These are phyloP conservation scores for Amphiura filiformis DNA, from an alignment of 35 echinoderm and acorn worm genomes.

Conservation along the genomic window DNA sequence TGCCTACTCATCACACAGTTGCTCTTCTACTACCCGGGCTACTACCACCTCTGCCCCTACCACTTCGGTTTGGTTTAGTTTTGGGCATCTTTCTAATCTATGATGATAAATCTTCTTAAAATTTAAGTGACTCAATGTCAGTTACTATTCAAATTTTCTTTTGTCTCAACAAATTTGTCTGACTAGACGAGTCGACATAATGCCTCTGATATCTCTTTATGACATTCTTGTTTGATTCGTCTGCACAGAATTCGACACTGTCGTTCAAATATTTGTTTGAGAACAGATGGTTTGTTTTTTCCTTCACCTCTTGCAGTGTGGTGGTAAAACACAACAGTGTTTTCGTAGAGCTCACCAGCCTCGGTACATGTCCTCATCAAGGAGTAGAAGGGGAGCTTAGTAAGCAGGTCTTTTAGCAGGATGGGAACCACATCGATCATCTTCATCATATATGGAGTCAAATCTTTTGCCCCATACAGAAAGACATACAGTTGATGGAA, in stretches of 20 bases:
- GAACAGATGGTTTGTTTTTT: conserved; percentile 21
- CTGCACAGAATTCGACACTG: conserved; percentile 28
- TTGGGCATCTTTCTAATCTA: no score
- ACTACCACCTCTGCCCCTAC: no score
- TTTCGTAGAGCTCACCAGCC: conserved; percentile 33
- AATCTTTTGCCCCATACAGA: conserved; percentile 17
- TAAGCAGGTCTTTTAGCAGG: conserved; percentile 20
- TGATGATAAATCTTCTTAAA: no score
- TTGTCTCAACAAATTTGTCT: no score
- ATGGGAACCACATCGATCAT: conserved; percentile 35
- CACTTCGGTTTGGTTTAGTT: no score
- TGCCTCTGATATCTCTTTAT: not conserved
- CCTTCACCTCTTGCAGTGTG: conserved; percentile 38
- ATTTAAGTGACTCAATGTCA: no score
- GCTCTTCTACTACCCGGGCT: no score
- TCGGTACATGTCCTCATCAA: conserved; percentile 44
- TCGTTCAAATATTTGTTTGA: conserved; percentile 20
- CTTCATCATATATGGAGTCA: conserved; percentile 52
- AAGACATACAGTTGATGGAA: conserved; percentile 37
- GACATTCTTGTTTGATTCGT: conserved; percentile 12
- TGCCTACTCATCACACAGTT: no score
- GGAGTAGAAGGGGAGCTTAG: conserved; percentile 39
- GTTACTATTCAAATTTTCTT: no score
- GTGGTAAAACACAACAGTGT: conserved; percentile 24
- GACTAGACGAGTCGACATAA: no score